Percentiles rank a stretch among this genome's conserved stretches.
These are phyloP conservation scores for Athalia rosae DNA, from an alignment of 2,888 invertebrate species.

Conservation along the genomic window DNA sequence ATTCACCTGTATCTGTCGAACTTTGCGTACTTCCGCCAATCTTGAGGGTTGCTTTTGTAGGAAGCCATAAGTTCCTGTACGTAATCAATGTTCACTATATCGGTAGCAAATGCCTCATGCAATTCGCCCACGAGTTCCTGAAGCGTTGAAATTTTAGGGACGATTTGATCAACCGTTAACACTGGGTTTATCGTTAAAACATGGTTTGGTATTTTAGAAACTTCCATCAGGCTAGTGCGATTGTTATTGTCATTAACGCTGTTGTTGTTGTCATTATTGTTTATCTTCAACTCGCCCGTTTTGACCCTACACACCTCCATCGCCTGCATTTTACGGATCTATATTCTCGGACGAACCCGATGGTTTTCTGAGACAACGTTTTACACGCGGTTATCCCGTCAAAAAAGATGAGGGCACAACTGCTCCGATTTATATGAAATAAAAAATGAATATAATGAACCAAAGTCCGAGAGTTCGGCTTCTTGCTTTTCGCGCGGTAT, in stretches of 20 bases:
- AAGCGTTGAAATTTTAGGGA: slow-evolving; percentile 69
- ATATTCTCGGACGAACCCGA: too few species aligned
- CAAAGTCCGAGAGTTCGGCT: too few species aligned
- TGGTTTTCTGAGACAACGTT: too few species aligned
- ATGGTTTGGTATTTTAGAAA: not conserved
- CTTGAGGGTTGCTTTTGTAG: slow-evolving; percentile 91
- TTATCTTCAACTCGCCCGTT: slow-evolving; percentile 11
- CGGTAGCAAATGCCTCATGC: slow-evolving; percentile 84
- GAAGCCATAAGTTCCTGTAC: slow-evolving; percentile 86
- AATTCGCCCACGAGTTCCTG: slow-evolving; percentile 82
- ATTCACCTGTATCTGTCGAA: slow-evolving; percentile 91
- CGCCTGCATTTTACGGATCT: slow-evolving; percentile 20
- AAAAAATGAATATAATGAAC: too few species aligned
- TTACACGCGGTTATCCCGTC: too few species aligned
- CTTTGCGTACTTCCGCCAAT: slow-evolving; percentile 96
- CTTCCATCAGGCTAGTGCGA: not conserved
- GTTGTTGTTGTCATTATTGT: slow-evolving; percentile 26
- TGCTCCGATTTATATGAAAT: too few species aligned
- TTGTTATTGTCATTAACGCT: not conserved
- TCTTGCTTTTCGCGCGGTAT: too few species aligned
- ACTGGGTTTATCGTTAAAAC: not conserved
- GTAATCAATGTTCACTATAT: slow-evolving; percentile 92
- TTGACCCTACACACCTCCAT: slow-evolving; percentile 25
- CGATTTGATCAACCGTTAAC: not conserved
- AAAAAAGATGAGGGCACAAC: too few species aligned